These are phyloP conservation scores for Mechanitis mazaeus DNA, from an alignment of 2,888 invertebrate species.

Conservation along the genomic window DNA sequence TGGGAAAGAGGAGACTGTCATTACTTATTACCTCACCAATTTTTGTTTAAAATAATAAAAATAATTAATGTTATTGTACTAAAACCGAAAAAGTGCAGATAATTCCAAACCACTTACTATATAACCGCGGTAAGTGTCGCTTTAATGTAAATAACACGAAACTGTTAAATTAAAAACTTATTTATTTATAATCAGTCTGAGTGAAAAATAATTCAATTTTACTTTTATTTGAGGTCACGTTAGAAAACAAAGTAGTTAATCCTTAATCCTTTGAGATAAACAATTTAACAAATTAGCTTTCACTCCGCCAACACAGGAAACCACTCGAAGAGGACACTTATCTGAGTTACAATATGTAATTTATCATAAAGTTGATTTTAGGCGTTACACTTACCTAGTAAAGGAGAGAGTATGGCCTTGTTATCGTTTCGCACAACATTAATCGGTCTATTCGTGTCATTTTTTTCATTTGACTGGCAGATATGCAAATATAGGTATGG, in stretches of 20 bases:
- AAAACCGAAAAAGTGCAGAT: too few relatives aligned
- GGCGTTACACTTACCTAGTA: conserved; percentile 75
- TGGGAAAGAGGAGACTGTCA: too few relatives aligned
- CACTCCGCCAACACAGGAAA: conserved; percentile 67
- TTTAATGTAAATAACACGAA: background rate
- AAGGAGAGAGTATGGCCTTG: conserved; percentile 72
- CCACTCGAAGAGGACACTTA: conserved; percentile 69
- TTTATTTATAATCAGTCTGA: background rate
- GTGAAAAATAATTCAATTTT: background rate
- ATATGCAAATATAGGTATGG: conserved; percentile 72
- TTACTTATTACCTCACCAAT: too few relatives aligned
- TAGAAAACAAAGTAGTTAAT: conserved; percentile 21
- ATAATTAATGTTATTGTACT: too few relatives aligned
- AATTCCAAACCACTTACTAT: too few relatives aligned
- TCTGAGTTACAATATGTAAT: conserved; percentile 71
- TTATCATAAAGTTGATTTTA: conserved; percentile 70
- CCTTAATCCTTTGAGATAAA: conserved; percentile 47
- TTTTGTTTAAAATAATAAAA: too few relatives aligned
- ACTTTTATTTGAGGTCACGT: background rate
- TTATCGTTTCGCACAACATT: conserved; percentile 63
- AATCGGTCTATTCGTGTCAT: conserved; percentile 63
- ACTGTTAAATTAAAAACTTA: background rate
- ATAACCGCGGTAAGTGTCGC: too few relatives aligned
- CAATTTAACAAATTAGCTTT: conserved; percentile 50
- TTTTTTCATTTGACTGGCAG: conserved; percentile 62